Conservation (phyloP, 2,797 vertebrate genomes). For the Agapornis canus region DNA sequence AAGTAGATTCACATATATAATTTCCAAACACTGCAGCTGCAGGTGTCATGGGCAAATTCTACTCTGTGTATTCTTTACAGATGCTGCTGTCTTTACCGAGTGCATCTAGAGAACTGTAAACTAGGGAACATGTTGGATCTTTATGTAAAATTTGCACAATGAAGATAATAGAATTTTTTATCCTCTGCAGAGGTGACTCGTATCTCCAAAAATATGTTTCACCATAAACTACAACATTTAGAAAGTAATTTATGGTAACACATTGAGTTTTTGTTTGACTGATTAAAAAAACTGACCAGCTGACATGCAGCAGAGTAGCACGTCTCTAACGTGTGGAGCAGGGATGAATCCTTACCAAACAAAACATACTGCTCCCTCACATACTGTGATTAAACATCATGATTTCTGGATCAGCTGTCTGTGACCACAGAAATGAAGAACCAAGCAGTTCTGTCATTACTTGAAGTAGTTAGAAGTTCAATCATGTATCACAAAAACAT, state of each 20-base stretch:
- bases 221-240: constrained; percentile 19
- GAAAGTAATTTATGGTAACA: constrained; percentile 35
- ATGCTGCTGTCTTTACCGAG: neutral
- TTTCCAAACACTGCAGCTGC: neutral
- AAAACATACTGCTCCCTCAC: neutral
- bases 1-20: neutral
- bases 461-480: neutral
- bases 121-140: neutral
- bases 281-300: neutral
- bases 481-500: neutral
- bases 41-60: neutral
- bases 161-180: constrained; percentile 16
- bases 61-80: neutral
- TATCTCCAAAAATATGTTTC: constrained; percentile 39
- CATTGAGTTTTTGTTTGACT: neutral
- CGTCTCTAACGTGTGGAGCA: neutral
- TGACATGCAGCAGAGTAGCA: rapidly evolving
- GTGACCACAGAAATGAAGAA: neutral
- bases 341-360: neutral
- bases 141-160: constrained; percentile 8
- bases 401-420: neutral
- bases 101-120: neutral
- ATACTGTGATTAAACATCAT: neutral
- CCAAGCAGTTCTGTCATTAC: neutral
- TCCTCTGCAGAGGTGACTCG: constrained; percentile 28